Base-by-base conservation (phyloP, 1,140 invertebrate genomes). In the Heliconius hewitsoni region DNA sequence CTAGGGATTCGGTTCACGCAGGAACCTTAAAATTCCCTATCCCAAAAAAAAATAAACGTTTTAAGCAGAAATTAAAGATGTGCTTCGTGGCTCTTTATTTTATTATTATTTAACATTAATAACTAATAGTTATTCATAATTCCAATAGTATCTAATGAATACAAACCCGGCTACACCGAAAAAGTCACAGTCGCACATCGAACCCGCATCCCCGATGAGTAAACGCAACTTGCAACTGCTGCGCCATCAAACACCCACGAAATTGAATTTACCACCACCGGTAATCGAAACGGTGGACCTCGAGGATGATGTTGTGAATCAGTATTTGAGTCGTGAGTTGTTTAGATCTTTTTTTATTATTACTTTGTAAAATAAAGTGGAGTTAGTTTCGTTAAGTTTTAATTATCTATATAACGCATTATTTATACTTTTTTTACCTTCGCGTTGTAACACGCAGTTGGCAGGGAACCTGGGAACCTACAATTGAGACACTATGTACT, bases 181-280 rank as follows among this genome's bases (percentile, higher is more conserved):
- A 3, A 90, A 91, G 57, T 80, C 82, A 9, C 90, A 89, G 71
- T 80, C 76, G 5, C 60, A 73, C 2, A 18, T 83, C 1, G 88
- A 91, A 72, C 79, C 84, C 13, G 88, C 92, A 6, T 95, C 94
- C 0, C 94, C 94, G 0, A 93, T 95, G 93, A 94, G 93, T 84
- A 90, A 90, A 60, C 84, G 92, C 1, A 95, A 93, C 79, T 66
- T 95, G 18, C 93, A 94, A 74, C 83, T 95, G 37, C 82, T 95
- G 19, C 81, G 91, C 16, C 86, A 85, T 19, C 82, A 37, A 2
- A 86, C 88, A 1, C 81, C 23, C 11, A 27, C 27, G 4, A n/a
- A 66, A 30, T 30, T 92, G 16, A 80, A 88, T 30, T 80, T 91
- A 72, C 92, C 92, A n/a, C 88, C 91, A 18, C 93, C 93, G 4